Conservation (phyloP, 2,888 invertebrate genomes). For the Eupithecia subfuscata region DNA sequence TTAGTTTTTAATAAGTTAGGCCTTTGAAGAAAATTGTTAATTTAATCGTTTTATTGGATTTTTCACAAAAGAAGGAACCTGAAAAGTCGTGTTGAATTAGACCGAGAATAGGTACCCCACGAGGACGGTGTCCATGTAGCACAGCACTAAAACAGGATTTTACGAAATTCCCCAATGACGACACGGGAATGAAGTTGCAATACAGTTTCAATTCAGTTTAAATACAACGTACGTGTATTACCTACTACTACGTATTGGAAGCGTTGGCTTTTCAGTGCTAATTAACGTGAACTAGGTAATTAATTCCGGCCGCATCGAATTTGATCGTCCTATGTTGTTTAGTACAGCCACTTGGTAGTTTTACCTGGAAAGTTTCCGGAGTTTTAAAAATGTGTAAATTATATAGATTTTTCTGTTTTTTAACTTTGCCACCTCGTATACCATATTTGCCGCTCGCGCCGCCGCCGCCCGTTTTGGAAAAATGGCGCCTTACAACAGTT, state of each 20-base stretch:
- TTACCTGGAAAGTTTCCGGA: too few relatives aligned
- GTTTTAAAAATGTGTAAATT: too few relatives aligned
- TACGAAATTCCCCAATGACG: background rate
- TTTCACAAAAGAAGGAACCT: background rate
- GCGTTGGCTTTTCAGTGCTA: background rate
- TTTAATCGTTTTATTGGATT: background rate
- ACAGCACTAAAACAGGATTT: background rate
- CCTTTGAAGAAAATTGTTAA: background rate
- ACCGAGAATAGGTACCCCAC: background rate
- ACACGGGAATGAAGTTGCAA: background rate
- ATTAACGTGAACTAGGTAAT: background rate
- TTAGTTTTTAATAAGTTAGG: too few relatives aligned
- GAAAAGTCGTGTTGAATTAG: background rate
- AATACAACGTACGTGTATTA: background rate
- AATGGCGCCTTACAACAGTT: too few relatives aligned
- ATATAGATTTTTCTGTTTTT: too few relatives aligned
- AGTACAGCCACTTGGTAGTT: too few relatives aligned
- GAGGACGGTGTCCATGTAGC: background rate
- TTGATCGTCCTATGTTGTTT: background rate
- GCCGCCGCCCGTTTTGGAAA: too few relatives aligned
- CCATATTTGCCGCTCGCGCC: too few relatives aligned
- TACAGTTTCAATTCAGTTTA: background rate
- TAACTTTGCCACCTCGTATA: too few relatives aligned
- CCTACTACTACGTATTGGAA: background rate
- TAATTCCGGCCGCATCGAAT: background rate